Evolutionary conservation across 2,888 invertebrate species (phyloP), one percentile per base, ranked within the genome.

Genomic region (Epinotia brunnichana): DNA sequence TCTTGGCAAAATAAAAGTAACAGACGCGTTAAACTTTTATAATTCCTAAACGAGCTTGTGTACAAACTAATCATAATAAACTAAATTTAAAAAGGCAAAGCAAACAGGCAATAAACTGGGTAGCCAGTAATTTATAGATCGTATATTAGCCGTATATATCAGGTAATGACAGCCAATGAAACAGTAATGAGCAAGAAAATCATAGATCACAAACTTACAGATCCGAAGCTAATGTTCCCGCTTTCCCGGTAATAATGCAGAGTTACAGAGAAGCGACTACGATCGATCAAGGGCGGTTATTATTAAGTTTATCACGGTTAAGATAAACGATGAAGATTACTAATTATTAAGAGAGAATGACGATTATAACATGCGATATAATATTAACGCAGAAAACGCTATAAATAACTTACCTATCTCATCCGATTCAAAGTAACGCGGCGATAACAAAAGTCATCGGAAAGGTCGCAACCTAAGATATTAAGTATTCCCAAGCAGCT

Each of bases 131-230:
- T 81, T 79, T 79, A 83, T 79, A 64, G 76, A 70, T 77, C 77
- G 76, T 82, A 78, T 79, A 78, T 78, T 80, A 69, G 77, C 76
- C 63, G 74, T 77, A n/a, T 77, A 76, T 83, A 81, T 81, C 54
- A 73, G 73, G 80, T 84, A 85, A 85, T 83, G 84, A 83, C 83
- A 83, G 80, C 79, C 78, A 82, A 84, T 86, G 84, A 85, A 85
- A 79, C 74, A 75, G 78, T 74, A 76, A 77, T 78, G 77, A 77
- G 75, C 70, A 74, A 69, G 70, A 70, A 77, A 81, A 82, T 83
- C 82, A 81, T 84, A 84, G 81, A 82, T 83, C 82, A 81, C 84
- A 84, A 84, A 81, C 78, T 74, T 77, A 77, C 76, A 77, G 74
- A 77, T 83, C 82, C 81, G 77, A 11, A 51, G 17, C 53, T 53